Conservation (phyloP, 2,113 vertebrate species). For the Morone saxatilis region DNA sequence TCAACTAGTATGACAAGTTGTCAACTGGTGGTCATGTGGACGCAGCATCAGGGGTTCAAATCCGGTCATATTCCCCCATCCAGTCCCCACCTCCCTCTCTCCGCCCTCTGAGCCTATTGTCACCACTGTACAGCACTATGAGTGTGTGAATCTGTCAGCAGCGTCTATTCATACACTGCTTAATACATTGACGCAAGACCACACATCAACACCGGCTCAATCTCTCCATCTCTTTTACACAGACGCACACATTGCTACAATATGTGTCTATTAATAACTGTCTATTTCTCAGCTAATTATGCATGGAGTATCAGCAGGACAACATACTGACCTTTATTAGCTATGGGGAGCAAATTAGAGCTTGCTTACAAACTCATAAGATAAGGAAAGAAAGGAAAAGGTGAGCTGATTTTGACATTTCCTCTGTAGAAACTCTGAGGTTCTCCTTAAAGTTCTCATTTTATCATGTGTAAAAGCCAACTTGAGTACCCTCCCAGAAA, state of each 20-base stretch:
- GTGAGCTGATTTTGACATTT: constrained; percentile 36
- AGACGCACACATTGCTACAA: constrained; percentile 12
- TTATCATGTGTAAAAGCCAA: neutral
- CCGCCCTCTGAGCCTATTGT: constrained; percentile 26
- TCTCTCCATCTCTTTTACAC: constrained; percentile 23
- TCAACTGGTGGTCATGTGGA: constrained; percentile 12
- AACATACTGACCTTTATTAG: constrained; percentile 59
- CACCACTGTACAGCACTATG: constrained; percentile 18
- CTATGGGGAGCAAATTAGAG: constrained; percentile 52
- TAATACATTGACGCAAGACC: constrained; percentile 43
- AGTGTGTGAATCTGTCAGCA: constrained; percentile 58
- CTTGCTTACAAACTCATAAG: neutral
- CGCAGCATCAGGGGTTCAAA: constrained; percentile 27
- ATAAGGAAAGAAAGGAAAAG: neutral
- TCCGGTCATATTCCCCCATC: constrained; percentile 10
- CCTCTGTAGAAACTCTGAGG: neutral
- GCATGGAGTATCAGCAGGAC: constrained; percentile 32
- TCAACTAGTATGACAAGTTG: neutral
- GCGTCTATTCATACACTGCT: constrained; percentile 66
- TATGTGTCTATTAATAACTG: constrained; percentile 62
- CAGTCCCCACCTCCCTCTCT: neutral
- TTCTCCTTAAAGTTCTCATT: neutral
- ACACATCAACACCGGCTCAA: constrained; percentile 57
- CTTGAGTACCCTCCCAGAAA: neutral
- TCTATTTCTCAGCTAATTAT: constrained; percentile 53